These are phyloP conservation scores for Xenopus borealis DNA, from an alignment of 2,113 vertebrate genomes.

Conservation along the genomic window DNA sequence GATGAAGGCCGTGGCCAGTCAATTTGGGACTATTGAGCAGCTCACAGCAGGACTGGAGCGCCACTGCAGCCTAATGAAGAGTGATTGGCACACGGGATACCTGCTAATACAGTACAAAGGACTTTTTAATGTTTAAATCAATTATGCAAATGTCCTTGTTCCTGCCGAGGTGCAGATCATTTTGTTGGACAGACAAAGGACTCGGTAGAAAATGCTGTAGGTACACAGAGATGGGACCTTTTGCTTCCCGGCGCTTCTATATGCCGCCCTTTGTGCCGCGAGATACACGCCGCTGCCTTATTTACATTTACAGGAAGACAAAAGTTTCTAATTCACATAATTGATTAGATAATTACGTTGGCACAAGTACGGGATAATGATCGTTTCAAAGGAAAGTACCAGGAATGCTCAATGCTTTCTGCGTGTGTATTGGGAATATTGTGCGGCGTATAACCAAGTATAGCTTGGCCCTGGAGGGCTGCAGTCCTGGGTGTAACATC, in stretches of 20 bases:
- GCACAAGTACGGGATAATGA: neutral
- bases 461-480: too few relatives aligned
- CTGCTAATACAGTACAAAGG: constrained; percentile 32
- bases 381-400: neutral
- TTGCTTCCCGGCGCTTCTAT: too few relatives aligned
- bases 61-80: constrained; percentile 37
- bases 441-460: too few relatives aligned
- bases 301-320: neutral
- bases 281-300: neutral
- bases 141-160: constrained; percentile 26
- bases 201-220: constrained; percentile 13
- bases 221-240: neutral
- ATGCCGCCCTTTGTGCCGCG: neutral
- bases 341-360: neutral
- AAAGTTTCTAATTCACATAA: neutral
- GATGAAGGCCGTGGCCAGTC: too few relatives aligned
- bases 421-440: too few relatives aligned
- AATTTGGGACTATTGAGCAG: neutral
- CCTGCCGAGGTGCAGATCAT: constrained; percentile 30
- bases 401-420: too few relatives aligned
- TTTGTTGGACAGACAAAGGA: constrained; percentile 7
- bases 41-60: constrained; percentile 37
- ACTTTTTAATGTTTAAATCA: constrained; percentile 32
- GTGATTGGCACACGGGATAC: constrained; percentile 30
- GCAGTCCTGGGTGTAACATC: too few relatives aligned